phyloP scores from a whole-genome alignment of 2,888 invertebrate species.

The Amphipoea lucens region DNA sequence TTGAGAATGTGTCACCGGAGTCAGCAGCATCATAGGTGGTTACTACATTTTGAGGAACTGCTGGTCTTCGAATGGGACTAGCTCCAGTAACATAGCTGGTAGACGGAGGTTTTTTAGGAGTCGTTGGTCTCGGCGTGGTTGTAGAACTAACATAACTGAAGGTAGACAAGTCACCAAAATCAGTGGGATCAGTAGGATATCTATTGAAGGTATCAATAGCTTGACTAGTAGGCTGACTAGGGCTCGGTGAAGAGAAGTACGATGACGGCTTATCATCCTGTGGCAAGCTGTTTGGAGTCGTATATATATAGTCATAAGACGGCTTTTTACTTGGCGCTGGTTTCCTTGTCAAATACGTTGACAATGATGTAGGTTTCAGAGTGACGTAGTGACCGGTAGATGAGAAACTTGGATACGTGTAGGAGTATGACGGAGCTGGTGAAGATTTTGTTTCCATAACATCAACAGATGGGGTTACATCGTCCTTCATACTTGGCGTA shows the following conservation, averaged over 20 bases:
- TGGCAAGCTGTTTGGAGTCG: conserved; percentile 80
- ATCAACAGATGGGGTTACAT: conserved; percentile 80
- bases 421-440: conserved; percentile 75
- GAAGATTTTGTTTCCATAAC: conserved; percentile 84
- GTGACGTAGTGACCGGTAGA: conserved; percentile 87
- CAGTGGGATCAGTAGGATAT: conserved; percentile 85
- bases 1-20: conserved; percentile 82
- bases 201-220: conserved; percentile 86
- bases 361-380: conserved; percentile 78
- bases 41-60: conserved; percentile 75
- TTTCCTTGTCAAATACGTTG: conserved; percentile 70
- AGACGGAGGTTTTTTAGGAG: conserved; percentile 79
- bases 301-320: conserved; percentile 73
- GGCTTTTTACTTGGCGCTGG: conserved; percentile 75
- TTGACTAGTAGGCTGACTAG: conserved; percentile 87
- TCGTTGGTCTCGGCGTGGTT: conserved; percentile 78
- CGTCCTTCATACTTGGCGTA: conserved; percentile 83
- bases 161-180: conserved; percentile 84
- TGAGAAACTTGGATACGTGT: conserved; percentile 78
- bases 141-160: conserved; percentile 84
- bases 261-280: conserved; percentile 76
- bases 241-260: conserved; percentile 80
- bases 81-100: conserved; percentile 87
- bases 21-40: conserved; percentile 76
- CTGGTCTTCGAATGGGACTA: conserved; percentile 88